phyloP scores from a whole-genome alignment of 1,140 invertebrate genomes.

The Gyrodactylus bullatarudis region DNA sequence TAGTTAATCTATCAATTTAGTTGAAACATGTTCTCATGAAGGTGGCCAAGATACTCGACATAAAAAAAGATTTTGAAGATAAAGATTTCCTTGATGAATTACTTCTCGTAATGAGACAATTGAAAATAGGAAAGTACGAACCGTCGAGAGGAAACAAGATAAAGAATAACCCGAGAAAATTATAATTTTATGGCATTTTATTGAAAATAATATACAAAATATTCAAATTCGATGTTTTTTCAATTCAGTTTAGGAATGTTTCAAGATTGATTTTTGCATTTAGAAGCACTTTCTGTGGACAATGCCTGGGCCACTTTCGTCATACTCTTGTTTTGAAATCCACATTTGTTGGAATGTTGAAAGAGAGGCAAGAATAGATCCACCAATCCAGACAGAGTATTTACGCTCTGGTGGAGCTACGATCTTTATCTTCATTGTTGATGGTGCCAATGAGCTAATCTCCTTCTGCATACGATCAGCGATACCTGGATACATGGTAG shows the following conservation, averaged over 20 bases:
- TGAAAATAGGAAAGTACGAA: too few relatives aligned
- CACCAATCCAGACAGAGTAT: slow-evolving; percentile 28
- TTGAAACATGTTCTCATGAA: too few relatives aligned
- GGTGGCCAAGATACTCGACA: too few relatives aligned
- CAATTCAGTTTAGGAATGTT: neutral
- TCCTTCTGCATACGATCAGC: slow-evolving; percentile 14
- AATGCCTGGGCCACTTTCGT: slow-evolving; percentile 59
- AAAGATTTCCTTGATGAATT: too few relatives aligned
- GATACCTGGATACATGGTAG: slow-evolving; percentile 53
- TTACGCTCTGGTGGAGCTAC: slow-evolving; percentile 28
- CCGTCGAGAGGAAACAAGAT: too few relatives aligned
- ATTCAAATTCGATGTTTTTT: too few relatives aligned
- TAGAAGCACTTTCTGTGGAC: slow-evolving; percentile 85
- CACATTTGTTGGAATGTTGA: slow-evolving; percentile 32
- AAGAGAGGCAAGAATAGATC: slow-evolving; percentile 27
- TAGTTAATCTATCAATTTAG: too few relatives aligned
- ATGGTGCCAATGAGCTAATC: slow-evolving; percentile 16
- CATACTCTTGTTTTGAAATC: slow-evolving; percentile 37
- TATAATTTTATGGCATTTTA: too few relatives aligned
- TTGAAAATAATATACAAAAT: neutral
- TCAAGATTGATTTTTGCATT: slow-evolving; percentile 13
- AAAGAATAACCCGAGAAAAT: too few relatives aligned
- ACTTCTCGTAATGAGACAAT: too few relatives aligned
- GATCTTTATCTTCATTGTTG: slow-evolving; percentile 30
- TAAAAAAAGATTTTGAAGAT: too few relatives aligned